These are phyloP conservation scores for Caenorhabditis auriculariae DNA, from an alignment of 2,888 invertebrate species.

Conservation along the genomic window DNA sequence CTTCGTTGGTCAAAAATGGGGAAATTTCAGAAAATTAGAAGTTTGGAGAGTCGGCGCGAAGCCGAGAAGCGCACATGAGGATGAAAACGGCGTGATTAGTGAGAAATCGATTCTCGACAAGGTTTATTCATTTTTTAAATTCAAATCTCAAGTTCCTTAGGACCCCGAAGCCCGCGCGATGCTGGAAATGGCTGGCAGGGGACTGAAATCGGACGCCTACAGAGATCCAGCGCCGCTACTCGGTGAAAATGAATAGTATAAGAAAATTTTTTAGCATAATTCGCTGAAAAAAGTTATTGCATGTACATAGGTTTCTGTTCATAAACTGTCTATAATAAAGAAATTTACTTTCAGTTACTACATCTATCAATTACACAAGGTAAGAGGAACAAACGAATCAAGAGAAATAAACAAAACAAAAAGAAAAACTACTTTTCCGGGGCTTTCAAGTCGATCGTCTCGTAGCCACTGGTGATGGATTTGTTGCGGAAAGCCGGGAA, in stretches of 20 bases:
- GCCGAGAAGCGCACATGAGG: slow-evolving; percentile 22
- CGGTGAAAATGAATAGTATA: no score
- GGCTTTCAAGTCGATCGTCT: slow-evolving; percentile 26
- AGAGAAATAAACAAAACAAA: no score
- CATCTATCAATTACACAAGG: no score
- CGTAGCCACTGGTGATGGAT: slow-evolving; percentile 44
- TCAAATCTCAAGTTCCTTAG: slow-evolving; percentile 10
- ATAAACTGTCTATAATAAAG: no score
- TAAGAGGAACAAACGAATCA: no score
- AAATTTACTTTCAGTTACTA: no score
- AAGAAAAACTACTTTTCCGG: slow-evolving; percentile 5
- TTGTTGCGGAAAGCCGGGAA: slow-evolving; percentile 74
- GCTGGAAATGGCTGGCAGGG: slow-evolving; percentile 79
- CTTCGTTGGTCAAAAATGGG: no score
- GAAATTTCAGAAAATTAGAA: slow-evolving; percentile 28
- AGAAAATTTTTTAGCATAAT: no score
- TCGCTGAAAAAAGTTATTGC: no score
- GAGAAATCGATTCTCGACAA: slow-evolving; percentile 46
- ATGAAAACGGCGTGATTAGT: slow-evolving; percentile 28
- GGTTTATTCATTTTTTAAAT: slow-evolving; percentile 5
- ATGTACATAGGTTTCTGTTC: no score
- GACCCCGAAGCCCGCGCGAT: slow-evolving; percentile 82
- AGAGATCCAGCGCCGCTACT: slow-evolving; percentile 63
- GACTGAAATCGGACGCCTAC: slow-evolving; percentile 82
- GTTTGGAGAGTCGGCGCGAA: slow-evolving; percentile 46